Percentiles rank a stretch among this genome's conserved stretches.
These are phyloP conservation scores for Phragmatobia fuliginosa DNA, from an alignment of 2,888 invertebrate genomes.

Conservation along the genomic window DNA sequence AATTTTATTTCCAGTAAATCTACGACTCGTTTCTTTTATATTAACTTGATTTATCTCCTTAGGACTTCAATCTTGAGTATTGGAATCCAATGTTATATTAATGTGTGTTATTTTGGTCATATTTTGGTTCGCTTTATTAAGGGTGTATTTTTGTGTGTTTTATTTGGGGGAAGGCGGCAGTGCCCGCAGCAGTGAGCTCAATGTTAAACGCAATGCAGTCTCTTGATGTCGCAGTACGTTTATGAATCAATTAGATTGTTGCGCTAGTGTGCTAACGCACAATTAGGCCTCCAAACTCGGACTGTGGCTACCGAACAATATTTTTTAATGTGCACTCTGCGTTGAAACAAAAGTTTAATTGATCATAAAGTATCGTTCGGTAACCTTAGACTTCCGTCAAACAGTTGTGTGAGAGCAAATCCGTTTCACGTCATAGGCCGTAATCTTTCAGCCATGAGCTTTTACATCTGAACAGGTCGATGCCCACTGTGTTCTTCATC, in stretches of 20 bases:
- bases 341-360: slow-evolving; percentile 20
- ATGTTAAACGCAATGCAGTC: slow-evolving; percentile 91
- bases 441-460: slow-evolving; percentile 68
- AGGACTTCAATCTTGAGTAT: slow-evolving; percentile 33
- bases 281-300: slow-evolving; percentile 70
- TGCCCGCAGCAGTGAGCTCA: slow-evolving; percentile 91
- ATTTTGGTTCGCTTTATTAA: slow-evolving; percentile 62
- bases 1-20: not conserved
- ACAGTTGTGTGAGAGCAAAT: slow-evolving; percentile 73
- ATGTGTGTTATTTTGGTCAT: slow-evolving; percentile 46
- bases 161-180: slow-evolving; percentile 89
- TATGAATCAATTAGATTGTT: slow-evolving; percentile 82
- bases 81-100: slow-evolving; percentile 33
- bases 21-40: slow-evolving; percentile 25
- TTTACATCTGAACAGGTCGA: slow-evolving; percentile 60
- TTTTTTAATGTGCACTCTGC: slow-evolving; percentile 41
- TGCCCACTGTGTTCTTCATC: slow-evolving; percentile 54
- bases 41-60: slow-evolving; percentile 50
- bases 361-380: slow-evolving; percentile 67
- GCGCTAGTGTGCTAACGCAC: slow-evolving; percentile 86
- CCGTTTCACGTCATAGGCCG: slow-evolving; percentile 72
- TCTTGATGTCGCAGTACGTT: slow-evolving; percentile 85
- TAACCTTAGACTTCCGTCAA: slow-evolving; percentile 68
- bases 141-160: slow-evolving; percentile 82
- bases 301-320: slow-evolving; percentile 78